phyloP scores from a whole-genome alignment of 2,888 invertebrate species.

The Drosophila diplacantha region DNA sequence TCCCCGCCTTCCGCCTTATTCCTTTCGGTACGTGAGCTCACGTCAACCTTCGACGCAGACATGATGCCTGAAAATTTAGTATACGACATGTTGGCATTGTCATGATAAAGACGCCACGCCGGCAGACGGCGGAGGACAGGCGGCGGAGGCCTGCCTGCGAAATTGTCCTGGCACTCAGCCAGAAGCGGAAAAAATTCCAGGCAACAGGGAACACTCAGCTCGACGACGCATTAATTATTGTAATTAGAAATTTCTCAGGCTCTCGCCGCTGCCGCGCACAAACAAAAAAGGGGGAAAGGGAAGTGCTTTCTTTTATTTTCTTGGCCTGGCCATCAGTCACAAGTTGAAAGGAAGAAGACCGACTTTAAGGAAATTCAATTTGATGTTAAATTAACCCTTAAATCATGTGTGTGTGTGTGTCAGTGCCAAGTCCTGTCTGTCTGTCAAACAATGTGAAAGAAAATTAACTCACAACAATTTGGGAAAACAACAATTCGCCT shows the following conservation, averaged over 20 bases:
- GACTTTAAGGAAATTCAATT: slow-evolving; percentile 43
- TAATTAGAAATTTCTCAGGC: slow-evolving; percentile 60
- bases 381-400: slow-evolving; percentile 63
- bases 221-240: slow-evolving; percentile 63
- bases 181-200: slow-evolving; percentile 20
- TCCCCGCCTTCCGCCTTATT: background rate
- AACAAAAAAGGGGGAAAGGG: background rate
- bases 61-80: slow-evolving; percentile 58
- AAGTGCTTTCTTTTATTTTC: slow-evolving; percentile 15
- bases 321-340: slow-evolving; percentile 35
- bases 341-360: background rate
- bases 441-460: slow-evolving; percentile 56
- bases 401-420: slow-evolving; percentile 35
- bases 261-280: background rate
- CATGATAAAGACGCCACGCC: slow-evolving; percentile 35
- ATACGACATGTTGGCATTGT: slow-evolving; percentile 63
- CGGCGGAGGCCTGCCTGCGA: slow-evolving; percentile 32
- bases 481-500: slow-evolving; percentile 20
- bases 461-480: slow-evolving; percentile 55
- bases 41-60: slow-evolving; percentile 52
- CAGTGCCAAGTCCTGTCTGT: slow-evolving; percentile 6
- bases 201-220: slow-evolving; percentile 32
- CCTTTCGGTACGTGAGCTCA: slow-evolving; percentile 59
- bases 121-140: background rate
- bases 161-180: slow-evolving; percentile 39